Conservation (phyloP, 2,888 invertebrate genomes). For the Heliconius ethilla region DNA sequence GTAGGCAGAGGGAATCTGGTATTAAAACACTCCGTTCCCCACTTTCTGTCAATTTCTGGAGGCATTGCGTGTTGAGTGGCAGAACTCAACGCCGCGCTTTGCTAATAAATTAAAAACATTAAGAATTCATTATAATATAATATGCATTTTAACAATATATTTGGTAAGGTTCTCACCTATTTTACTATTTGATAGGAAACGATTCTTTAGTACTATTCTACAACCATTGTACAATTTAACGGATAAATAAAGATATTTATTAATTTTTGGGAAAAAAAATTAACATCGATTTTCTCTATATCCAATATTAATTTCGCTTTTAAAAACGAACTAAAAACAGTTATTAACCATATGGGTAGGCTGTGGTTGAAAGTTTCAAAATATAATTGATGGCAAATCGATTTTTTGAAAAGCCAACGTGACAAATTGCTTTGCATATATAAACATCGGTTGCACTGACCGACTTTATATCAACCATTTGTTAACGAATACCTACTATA, state of each 20-base stretch:
- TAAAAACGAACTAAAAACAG: slow-evolving; percentile 1
- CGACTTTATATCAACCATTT: slow-evolving; percentile 26
- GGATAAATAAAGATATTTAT: neutral
- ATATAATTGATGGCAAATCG: slow-evolving; percentile 27
- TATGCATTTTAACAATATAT: too few species aligned
- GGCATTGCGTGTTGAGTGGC: too few species aligned
- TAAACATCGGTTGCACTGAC: slow-evolving; percentile 27
- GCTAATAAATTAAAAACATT: too few species aligned
- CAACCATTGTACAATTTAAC: too few species aligned
- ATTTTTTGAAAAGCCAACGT: slow-evolving; percentile 28
- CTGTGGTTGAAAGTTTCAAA: slow-evolving; percentile 23
- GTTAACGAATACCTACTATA: slow-evolving; percentile 8
- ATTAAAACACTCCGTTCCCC: too few species aligned
- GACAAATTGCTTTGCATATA: slow-evolving; percentile 28
- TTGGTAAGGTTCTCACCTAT: too few species aligned
- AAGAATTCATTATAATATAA: too few species aligned
- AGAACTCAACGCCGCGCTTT: too few species aligned
- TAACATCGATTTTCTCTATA: neutral
- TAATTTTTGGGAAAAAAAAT: neutral
- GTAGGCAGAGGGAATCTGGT: too few species aligned
- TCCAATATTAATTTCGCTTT: neutral
- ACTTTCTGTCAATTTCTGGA: too few species aligned
- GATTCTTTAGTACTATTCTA: too few species aligned
- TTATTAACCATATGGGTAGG: neutral
- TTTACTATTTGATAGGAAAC: neutral